Base-by-base conservation (phyloP, 2,888 invertebrate species). In the Notocelia uddmanniana region DNA sequence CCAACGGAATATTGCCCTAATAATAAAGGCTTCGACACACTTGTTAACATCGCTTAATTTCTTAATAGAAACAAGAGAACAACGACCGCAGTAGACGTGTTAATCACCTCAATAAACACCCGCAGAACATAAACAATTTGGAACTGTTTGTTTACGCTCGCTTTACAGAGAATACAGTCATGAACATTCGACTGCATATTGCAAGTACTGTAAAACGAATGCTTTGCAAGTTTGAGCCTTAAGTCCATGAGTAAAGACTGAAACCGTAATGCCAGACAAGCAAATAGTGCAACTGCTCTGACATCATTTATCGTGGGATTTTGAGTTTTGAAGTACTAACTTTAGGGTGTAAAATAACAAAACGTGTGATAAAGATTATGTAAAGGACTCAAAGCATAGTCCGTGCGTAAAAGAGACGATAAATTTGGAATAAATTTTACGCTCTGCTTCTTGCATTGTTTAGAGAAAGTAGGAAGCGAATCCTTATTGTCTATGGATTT, bases 401-500 rank as follows among this genome's bases (percentile, higher is more conserved):
- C 67, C 34, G 66, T 52, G 72, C 72, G 67, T 68, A 72, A 66
- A 59, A 72, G 67, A 55, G 72, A 67, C 41, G 68, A 72, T 72
- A 71, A 66, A 71, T 62, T 68, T 48, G 55, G 68, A 68, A 72
- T 72, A 68, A 48, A 72, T 72, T 72, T 72, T 45, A 57, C 62
- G 72, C 68, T 68, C 68, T 57, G 72, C 55, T 72, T 72, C 55
- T 72, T 62, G 48, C 60, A 34, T 68, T 72, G 59, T 71, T 71
- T 60, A 71, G 71, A 72, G 67, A 68, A 72, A 72, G 67, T 67
- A 57, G 23, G 48, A 45, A 52, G 72, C 26, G 57, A 72, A 68
- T 72, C 67, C 72, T 72, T 72, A 54, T 71, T 71, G 66, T 71
- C 59, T 71, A 67, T 71, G 59, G 59, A 67, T 71, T 63, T 64